Conservation (phyloP, 2,797 vertebrate species). For the Menidia menidia region DNA sequence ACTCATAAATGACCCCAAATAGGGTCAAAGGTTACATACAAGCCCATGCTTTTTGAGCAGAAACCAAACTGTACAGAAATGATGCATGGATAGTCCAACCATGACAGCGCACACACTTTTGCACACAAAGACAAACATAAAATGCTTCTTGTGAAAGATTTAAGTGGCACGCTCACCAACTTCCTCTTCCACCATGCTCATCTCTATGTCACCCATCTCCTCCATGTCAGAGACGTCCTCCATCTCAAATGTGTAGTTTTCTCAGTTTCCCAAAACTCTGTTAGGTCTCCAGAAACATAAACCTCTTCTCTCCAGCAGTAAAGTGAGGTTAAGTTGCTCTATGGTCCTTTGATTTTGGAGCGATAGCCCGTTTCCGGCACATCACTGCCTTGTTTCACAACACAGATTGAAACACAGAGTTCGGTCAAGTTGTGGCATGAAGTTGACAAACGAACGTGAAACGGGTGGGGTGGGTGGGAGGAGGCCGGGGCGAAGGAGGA, state of each 20-base stretch:
- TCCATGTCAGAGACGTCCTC: slow-evolving; percentile 61
- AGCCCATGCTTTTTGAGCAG: background rate
- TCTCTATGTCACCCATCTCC: slow-evolving; percentile 39
- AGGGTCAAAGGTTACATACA: background rate
- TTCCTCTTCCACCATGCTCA: slow-evolving; percentile 66
- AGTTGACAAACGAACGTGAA: slow-evolving; percentile 8
- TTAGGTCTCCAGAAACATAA: background rate
- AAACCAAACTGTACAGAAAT: background rate
- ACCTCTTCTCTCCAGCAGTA: background rate
- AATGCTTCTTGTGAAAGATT: background rate
- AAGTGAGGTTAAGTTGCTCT: background rate
- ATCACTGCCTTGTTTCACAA: slow-evolving; percentile 28
- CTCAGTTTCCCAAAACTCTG: slow-evolving; percentile 29
- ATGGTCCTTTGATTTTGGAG: background rate
- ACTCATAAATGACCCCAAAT: background rate
- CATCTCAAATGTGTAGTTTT: slow-evolving; percentile 69
- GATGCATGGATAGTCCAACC: background rate
- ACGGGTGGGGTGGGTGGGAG: slow-evolving; percentile 55
- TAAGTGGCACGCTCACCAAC: slow-evolving; percentile 59
- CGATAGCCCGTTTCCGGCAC: background rate
- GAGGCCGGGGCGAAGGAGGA: slow-evolving; percentile 18
- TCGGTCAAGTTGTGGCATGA: slow-evolving; percentile 57
- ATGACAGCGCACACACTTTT: background rate
- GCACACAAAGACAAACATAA: background rate
- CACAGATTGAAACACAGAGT: background rate